Base-by-base conservation (phyloP, 2,797 vertebrate genomes). In the Oreochromis mossambicus region DNA sequence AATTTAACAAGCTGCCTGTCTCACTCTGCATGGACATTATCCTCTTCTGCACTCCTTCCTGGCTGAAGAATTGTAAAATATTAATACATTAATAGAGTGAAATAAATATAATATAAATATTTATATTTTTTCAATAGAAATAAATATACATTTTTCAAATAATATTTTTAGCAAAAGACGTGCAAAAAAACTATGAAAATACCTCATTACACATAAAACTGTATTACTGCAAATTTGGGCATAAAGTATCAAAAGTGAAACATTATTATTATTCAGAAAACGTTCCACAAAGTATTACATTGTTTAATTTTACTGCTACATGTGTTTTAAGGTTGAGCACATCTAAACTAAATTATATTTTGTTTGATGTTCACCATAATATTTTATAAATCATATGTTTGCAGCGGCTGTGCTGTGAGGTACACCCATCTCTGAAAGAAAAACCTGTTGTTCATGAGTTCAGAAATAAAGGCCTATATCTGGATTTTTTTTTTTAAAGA, bases 401-500 rank as follows among this genome's bases (percentile, higher is more conserved):
- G 55, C 55, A 9, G 29, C 17, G 0, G 1, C 1, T 32, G 14
- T 1, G 13, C 55, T 58, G 14, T 58, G 55, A 17, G 26, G 26
- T 58, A 4, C 14, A 58, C 26, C 2, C 2, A 17, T 58, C 26
- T 32, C 26, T 2, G 55, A 56, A 32, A 56, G 26, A 56, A 56
- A 56, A 56, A 32, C 26, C 26, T 56, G 55, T 56, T 29, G 55
- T 56, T 56, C 3, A 29, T 29, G 24, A 56, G 13, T 56, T 56
- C 24, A 1, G 24, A 56, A 32, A 56, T 56, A 9, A 56, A 32
- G 8, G 55, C 26, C 26, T 56, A 17, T 56, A 32, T 32, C 24
- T 56, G 2, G 54, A 32, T 24, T 24, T 26, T 58, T 58, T 32
- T 15, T 29, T 58, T 1, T 0, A 8, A 56, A 0, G 8, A 58